phyloP scores from a whole-genome alignment of 2,888 invertebrate genomes.

The Rhopalosiphum nymphaeae region DNA sequence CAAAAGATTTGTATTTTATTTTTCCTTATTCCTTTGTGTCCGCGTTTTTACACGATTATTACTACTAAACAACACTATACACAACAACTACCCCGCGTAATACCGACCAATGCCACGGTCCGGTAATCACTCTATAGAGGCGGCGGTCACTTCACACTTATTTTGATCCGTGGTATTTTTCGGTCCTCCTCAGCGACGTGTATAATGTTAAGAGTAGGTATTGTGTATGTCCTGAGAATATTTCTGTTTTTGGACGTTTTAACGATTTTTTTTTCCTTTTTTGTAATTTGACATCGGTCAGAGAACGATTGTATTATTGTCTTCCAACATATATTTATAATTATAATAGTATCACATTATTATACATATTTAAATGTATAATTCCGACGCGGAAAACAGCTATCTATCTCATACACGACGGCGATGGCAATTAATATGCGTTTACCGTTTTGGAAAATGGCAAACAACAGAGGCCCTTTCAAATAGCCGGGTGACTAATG shows the following conservation, averaged over 20 bases:
- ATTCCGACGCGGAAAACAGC: neutral
- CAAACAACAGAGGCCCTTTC: constrained; percentile 29
- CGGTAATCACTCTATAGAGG: constrained; percentile 34
- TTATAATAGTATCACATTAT: neutral
- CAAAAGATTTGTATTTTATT: constrained; percentile 2
- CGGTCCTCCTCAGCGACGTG: neutral
- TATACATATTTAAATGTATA: neutral
- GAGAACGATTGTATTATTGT: neutral
- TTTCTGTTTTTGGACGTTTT: constrained; percentile 29
- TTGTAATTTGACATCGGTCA: neutral
- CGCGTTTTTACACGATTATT: constrained; percentile 6
- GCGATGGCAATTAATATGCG: neutral
- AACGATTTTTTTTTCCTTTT: neutral
- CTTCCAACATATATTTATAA: too few relatives aligned
- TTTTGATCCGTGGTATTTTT: constrained; percentile 60
- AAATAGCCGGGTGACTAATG: constrained; percentile 6
- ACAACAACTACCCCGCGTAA: neutral
- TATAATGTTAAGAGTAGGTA: neutral
- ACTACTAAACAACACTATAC: constrained; percentile 15
- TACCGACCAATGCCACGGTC: constrained; percentile 58
- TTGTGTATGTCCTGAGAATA: neutral
- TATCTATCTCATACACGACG: neutral
- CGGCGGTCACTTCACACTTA: constrained; percentile 51
- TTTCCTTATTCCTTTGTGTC: constrained; percentile 29
- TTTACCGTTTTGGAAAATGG: neutral